Conservation (phyloP, 2,113 vertebrate genomes). For the Halichoeres trimaculatus region DNA sequence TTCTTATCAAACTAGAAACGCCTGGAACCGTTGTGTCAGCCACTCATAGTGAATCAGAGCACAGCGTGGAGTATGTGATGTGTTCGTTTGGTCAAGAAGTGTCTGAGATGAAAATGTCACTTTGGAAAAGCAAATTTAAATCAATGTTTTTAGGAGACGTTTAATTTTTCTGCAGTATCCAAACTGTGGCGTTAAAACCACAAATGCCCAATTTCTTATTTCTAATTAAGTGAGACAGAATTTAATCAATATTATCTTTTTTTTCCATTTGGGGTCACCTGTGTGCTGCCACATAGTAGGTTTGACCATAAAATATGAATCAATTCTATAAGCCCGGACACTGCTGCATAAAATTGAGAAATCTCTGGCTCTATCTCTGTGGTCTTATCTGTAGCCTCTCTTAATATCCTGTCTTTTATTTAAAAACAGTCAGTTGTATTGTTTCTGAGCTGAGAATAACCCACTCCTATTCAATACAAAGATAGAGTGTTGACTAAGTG, state of each 20-base stretch:
- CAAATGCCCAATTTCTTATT: not conserved
- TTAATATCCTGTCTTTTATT: conserved; percentile 45
- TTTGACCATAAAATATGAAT: conserved; percentile 30
- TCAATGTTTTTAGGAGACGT: not conserved
- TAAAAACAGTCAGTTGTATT: conserved; percentile 30
- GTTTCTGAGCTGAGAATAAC: conserved; percentile 8
- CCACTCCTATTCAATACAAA: conserved; percentile 2
- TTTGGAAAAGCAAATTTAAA: not conserved
- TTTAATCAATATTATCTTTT: not conserved
- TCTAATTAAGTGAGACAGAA: too few relatives aligned
- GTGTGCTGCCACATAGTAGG: not conserved
- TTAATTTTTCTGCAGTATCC: too few relatives aligned
- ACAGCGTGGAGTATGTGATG: conserved; percentile 10
- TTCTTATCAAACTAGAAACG: conserved; percentile 71
- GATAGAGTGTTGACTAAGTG: conserved; percentile 28
- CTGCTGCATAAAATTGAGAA: conserved; percentile 45
- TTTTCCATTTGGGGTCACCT: conserved; percentile 13
- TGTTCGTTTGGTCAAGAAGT: conserved; percentile 4
- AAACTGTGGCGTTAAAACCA: not conserved
- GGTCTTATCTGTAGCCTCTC: conserved; percentile 30
- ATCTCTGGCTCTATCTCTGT: conserved; percentile 22
- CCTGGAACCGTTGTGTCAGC: conserved; percentile 62
- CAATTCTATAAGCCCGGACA: conserved; percentile 17
- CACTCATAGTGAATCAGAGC: conserved; percentile 50
- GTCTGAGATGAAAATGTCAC: not conserved